Evolutionary conservation across 30 jellyfish, hydroid and myxozoan genomes (phyloP), one percentile per base, ranked within the genome.

Genomic region (Aurelia aurita complex sp. Pacific): DNA sequence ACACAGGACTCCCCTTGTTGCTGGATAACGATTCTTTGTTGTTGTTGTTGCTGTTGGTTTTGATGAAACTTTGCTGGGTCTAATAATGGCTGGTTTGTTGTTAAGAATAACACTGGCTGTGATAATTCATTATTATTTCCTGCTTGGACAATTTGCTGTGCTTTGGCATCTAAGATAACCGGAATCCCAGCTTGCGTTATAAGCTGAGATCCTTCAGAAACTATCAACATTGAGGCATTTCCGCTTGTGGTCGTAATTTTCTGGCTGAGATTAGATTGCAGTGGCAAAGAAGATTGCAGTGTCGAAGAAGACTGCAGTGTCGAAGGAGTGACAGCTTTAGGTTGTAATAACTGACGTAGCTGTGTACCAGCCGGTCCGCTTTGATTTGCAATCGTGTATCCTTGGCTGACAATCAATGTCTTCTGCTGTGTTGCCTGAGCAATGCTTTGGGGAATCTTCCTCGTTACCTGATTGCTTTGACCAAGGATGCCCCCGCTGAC

Each of bases 41-140:
- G 80, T 13, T 32, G 54, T 36, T 64, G 62, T 43, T 64, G 88
- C 46, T 66, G 88, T 12, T 32, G 73, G 63, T 62, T 77, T 54
- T 76, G 74, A 42, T 65, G 81, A 23, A 1, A 65, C 42, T 75
- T 70, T 13, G 42, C 12, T 55, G 38, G 32, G 36, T 61, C 36
- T 1, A 61, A 23, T 13, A 61, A 61, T 17, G 32, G 70, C 36
- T 61, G 70, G 70, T 61, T 61, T 61, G 70, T 23, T 12, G 70
- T 61, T 15, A 61, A 23, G 32, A 61, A 61, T 61, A 61, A 61
- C 1, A 61, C 70, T 61, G 70, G 36, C 8, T 61, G 70, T 23
- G 70, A 11, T 5, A 17, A 5, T 61, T 61, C 36, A 17, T n/a
- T 23, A 13, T n/a, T 23, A 61, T 23, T 61, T n/a, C 70, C 70